Conservation (phyloP, 2,113 vertebrate genomes). For the Chloropsis hardwickii region DNA sequence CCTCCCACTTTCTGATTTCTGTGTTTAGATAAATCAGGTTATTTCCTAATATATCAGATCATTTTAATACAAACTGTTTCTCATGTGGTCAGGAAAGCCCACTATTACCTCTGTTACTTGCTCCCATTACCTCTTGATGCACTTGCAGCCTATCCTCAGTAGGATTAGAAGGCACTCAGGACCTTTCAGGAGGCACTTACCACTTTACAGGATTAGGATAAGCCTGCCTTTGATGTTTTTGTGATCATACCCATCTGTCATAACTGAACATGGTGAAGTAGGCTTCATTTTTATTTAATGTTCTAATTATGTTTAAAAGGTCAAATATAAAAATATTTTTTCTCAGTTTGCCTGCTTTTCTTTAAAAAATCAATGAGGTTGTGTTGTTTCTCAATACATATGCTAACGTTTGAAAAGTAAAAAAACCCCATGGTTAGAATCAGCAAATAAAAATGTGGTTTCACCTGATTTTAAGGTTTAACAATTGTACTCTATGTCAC, state of each 20-base stretch:
- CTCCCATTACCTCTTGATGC: neutral
- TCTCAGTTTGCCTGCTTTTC: neutral
- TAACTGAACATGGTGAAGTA: conserved; percentile 15
- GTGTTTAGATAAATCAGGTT: neutral
- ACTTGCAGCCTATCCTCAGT: neutral
- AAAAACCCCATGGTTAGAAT: neutral
- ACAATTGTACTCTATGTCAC: neutral
- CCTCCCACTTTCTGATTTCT: neutral
- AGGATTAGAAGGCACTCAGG: conserved; percentile 38
- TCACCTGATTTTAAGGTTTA: neutral
- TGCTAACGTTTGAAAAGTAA: neutral
- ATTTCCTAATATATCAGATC: neutral
- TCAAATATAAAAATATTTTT: neutral
- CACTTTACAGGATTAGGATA: conserved; percentile 47
- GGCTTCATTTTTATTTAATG: conserved; percentile 35
- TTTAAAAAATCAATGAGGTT: neutral
- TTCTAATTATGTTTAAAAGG: conserved; percentile 11
- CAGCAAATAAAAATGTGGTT: neutral
- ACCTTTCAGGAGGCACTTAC: conserved; percentile 36
- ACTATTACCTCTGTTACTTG: neutral
- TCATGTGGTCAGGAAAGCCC: neutral
- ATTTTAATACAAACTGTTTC: neutral
- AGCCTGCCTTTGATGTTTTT: conserved; percentile 50
- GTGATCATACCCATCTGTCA: conserved; percentile 45
- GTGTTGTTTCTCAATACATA: neutral